phyloP scores from a whole-genome alignment of 2,113 vertebrate genomes.

The Neogobius melanostomus region DNA sequence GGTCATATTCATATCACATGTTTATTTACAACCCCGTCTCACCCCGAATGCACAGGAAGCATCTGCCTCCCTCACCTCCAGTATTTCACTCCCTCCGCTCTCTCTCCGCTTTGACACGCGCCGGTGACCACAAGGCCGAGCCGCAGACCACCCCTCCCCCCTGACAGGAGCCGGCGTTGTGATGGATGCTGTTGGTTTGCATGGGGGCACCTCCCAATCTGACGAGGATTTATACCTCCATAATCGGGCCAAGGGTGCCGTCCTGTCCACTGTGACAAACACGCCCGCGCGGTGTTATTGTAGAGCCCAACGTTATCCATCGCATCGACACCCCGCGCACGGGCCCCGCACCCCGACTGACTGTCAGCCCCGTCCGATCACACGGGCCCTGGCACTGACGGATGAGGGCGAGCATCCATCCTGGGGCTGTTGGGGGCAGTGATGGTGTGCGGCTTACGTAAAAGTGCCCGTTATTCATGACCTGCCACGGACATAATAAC shows the following conservation, averaged over 20 bases:
- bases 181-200: constrained; percentile 56
- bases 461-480: constrained; percentile 7
- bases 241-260: constrained; percentile 46
- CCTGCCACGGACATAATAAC: no score
- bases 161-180: constrained; percentile 1
- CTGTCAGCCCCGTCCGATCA: constrained; percentile 48
- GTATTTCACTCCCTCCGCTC: neutral
- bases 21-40: neutral
- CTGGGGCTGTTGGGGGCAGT: constrained; percentile 46
- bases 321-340: constrained; percentile 18
- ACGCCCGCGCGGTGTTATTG: constrained; percentile 46
- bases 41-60: neutral
- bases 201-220: constrained; percentile 27
- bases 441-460: constrained; percentile 54
- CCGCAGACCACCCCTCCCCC: constrained; percentile 10
- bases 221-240: constrained; percentile 51
- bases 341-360: constrained; percentile 45
- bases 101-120: constrained; percentile 4
- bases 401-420: constrained; percentile 64
- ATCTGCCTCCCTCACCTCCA: neutral
- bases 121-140: constrained; percentile 34
- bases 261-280: constrained; percentile 52
- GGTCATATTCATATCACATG: neutral
- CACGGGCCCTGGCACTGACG: constrained; percentile 46
- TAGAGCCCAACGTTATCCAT: constrained; percentile 58